Evolutionary conservation across 2,888 invertebrate species (phyloP), one percentile per base, ranked within the genome.

Genomic region (Piscicola geometra): DNA sequence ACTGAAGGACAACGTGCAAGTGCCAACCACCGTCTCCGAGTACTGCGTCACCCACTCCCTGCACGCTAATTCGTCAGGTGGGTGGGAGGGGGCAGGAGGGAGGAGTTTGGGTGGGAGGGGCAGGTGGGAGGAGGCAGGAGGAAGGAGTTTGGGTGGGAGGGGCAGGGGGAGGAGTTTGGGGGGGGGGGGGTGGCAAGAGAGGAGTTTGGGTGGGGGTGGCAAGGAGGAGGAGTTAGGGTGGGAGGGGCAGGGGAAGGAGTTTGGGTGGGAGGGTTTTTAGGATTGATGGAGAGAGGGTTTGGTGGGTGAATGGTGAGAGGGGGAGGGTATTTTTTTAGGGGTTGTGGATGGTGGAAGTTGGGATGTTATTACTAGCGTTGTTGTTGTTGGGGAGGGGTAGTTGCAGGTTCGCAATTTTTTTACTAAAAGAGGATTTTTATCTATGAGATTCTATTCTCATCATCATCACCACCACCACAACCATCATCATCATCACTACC

Each of bases 21-120:
- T 99, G 81, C 99, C 98, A 18, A 90, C 93, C 82, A 99, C 99
- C 1, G 88, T 98, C 84, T 98, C 98, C 88, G 99, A 99, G 86
- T 98, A 98, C 87, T 97, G 97, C 87, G 93, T 98, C 84, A 68
- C 36, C 36, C 3, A 9, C 32, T 35, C 36, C 30, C 3, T 32
- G 12, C 25, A 35, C 5, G 3, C 21, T 68, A 28, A 15, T 5
- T n/a, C 30, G 3, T 28, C 21, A 3, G 18, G 35, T 68, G 33
- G 5, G 68, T 68, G 33, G 18, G 12, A 2, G 5, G 18, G 68
- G 5, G 33, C n/a, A 32, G 18, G 3, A 21, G 3, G 30, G 25
- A 12, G 25, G 3, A n/a, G 68, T 33, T 5, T 35, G 35, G 18
- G n/a, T n/a, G n/a, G n/a, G n/a, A n/a, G n/a, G n/a, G 18, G 35